Conservation (phyloP, 2,888 invertebrate species). For the Melanophora roralis region DNA sequence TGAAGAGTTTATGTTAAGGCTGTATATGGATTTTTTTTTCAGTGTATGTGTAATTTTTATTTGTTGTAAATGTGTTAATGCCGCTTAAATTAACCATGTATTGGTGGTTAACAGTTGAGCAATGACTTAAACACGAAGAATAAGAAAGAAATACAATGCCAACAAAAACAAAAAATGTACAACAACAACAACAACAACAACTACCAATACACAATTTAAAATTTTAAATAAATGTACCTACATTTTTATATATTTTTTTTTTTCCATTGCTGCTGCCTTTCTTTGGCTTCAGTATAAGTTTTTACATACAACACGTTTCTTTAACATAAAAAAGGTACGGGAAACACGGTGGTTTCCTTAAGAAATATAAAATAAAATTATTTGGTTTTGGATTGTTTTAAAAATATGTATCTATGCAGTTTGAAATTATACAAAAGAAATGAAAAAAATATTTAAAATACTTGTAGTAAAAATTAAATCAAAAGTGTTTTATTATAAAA, state of each 20-base stretch:
- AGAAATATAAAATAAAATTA: not conserved
- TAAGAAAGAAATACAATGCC: conserved; percentile 46
- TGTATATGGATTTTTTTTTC: not conserved
- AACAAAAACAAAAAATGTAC: conserved; percentile 38
- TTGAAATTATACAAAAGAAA: too few relatives aligned
- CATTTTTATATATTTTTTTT: too few relatives aligned
- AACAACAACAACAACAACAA: conserved; percentile 15
- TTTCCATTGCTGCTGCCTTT: conserved; percentile 70
- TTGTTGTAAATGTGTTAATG: conserved; percentile 21
- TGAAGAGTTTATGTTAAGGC: not conserved
- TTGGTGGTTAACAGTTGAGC: conserved; percentile 48
- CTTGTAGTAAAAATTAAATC: not conserved
- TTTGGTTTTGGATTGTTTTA: not conserved
- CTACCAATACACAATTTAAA: conserved; percentile 69
- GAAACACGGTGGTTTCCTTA: conserved; percentile 46
- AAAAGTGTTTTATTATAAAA: not conserved
- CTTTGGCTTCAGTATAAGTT: conserved; percentile 76
- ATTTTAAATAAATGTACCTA: conserved; percentile 74
- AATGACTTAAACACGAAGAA: conserved; percentile 41
- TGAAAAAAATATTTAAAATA: too few relatives aligned
- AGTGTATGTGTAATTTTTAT: not conserved
- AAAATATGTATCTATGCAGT: too few relatives aligned
- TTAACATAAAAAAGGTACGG: conserved; percentile 56
- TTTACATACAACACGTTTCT: conserved; percentile 63
- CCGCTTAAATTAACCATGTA: conserved; percentile 33